phyloP scores from a whole-genome alignment of 2,113 vertebrate species.

The Oreochromis spilurus region DNA sequence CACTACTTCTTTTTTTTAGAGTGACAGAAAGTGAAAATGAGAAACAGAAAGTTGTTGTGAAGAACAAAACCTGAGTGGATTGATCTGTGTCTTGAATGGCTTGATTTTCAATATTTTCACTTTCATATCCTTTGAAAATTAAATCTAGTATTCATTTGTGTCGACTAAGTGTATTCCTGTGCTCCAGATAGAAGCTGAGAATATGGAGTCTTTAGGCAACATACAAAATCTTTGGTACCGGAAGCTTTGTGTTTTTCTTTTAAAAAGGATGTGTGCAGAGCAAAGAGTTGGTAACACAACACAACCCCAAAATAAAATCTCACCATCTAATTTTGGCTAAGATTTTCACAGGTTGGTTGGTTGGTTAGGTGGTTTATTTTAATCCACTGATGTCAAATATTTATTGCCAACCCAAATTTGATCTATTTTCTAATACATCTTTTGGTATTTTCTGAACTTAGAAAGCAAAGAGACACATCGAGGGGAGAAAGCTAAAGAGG shows the following conservation, averaged over 20 bases:
- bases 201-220: neutral
- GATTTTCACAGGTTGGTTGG: neutral
- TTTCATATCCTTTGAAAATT: neutral
- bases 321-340: neutral
- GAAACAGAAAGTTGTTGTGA: neutral
- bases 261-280: neutral
- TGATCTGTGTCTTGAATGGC: neutral
- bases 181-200: neutral
- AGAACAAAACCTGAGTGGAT: constrained; percentile 1
- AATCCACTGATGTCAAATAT: neutral
- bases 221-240: rapidly evolving
- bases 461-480: constrained; percentile 81
- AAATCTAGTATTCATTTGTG: neutral
- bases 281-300: neutral
- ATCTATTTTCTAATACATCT: neutral
- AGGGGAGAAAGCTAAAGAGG: constrained; percentile 81
- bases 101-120: constrained; percentile 8
- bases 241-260: neutral
- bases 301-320: neutral
- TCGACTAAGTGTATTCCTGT: neutral
- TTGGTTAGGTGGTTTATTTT: neutral
- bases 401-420: neutral
- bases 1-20: neutral
- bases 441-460: constrained; percentile 29
- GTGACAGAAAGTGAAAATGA: neutral